Evolutionary conservation across 2,888 invertebrate species (phyloP).

Genomic region (Dinocampus coccinellae): DNA sequence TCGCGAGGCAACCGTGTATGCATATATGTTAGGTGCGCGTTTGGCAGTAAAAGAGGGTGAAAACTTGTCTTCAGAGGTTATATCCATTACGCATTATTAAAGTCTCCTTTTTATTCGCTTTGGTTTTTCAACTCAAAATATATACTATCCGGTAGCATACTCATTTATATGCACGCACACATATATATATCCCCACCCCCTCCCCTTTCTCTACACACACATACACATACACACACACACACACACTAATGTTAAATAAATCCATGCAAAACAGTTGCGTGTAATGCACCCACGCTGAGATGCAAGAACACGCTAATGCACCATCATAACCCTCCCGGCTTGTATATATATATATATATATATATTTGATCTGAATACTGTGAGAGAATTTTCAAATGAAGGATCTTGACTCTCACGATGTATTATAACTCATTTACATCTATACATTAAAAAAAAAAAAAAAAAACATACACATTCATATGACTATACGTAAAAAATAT

Average conservation of each 20-base stretch:
- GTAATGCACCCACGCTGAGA: background rate
- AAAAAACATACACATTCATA: background rate
- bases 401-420: background rate
- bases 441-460: background rate
- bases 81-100: slow-evolving; percentile 24
- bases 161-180: background rate
- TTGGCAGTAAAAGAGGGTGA: slow-evolving; percentile 13
- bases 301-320: background rate
- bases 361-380: background rate
- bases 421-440: background rate
- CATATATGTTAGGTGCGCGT: background rate
- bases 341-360: background rate
- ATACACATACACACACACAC: background rate
- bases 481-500: background rate
- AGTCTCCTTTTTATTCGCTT: slow-evolving; percentile 27
- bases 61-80: slow-evolving; percentile 36
- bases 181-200: no score
- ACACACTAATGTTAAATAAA: background rate
- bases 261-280: background rate
- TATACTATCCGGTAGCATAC: background rate
- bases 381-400: background rate
- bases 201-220: no score
- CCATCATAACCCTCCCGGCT: background rate
- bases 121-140: slow-evolving; percentile 37
- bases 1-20: slow-evolving; percentile 51